Evolutionary conservation across 2,888 invertebrate species (phyloP).

Genomic region (Agelastica alni): DNA sequence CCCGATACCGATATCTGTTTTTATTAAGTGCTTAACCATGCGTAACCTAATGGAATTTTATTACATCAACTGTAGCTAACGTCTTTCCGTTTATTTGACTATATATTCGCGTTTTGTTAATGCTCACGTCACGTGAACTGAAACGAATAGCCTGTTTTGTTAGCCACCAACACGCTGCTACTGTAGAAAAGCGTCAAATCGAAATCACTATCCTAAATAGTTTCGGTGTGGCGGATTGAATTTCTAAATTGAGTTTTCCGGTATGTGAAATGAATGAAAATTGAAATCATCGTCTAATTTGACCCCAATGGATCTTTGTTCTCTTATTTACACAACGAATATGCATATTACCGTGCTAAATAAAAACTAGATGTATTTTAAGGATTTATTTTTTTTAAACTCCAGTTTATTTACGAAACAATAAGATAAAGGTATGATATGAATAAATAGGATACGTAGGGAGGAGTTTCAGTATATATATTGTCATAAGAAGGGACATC

Average conservation of each 20-base stretch:
- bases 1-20: slow-evolving; percentile 14
- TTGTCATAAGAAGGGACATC: too few relatives aligned
- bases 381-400: too few relatives aligned
- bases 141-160: slow-evolving; percentile 10
- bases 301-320: too few relatives aligned
- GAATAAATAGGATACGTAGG: too few relatives aligned
- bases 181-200: not conserved
- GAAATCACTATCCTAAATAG: slow-evolving; percentile 6
- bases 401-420: too few relatives aligned
- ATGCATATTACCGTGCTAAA: too few relatives aligned
- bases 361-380: too few relatives aligned
- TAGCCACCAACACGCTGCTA: slow-evolving; percentile 2
- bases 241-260: slow-evolving; percentile 11
- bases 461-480: too few relatives aligned
- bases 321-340: too few relatives aligned
- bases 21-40: slow-evolving; percentile 25
- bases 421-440: too few relatives aligned
- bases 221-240: slow-evolving; percentile 12
- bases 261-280: not conserved
- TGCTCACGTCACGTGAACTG: slow-evolving; percentile 16
- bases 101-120: slow-evolving; percentile 21
- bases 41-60: slow-evolving; percentile 23
- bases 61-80: slow-evolving; percentile 17
- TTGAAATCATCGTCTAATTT: not conserved
- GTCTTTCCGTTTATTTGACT: slow-evolving; percentile 23